Base-by-base conservation (phyloP, 2,797 vertebrate species). In the Scolopax rusticola region DNA sequence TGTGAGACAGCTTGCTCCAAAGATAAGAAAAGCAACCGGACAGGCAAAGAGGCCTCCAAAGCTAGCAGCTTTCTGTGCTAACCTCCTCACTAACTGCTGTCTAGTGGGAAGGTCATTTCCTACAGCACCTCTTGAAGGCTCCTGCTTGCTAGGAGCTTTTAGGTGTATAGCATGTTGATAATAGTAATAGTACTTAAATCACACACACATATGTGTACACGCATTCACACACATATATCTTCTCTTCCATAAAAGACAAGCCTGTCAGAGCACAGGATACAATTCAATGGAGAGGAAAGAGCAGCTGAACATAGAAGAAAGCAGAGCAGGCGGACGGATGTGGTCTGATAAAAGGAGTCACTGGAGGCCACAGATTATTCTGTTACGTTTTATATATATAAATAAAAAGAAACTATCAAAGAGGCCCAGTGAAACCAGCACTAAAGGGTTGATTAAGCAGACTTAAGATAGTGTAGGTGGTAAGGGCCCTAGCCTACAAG, bases 71-170 rank as follows among this genome's bases (percentile, higher is more conserved):
- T 92, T 73, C 93, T 92, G 84, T 92, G 47, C 33, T 80, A 69
- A 93, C 69, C 84, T 85, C 87, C 68, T 1, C 87, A 84, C 65
- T 56, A 48, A 89, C 38, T 0, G 4, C 57, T 56, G 60, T 64
- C 67, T 59, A 91, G 95, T 48, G 79, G 48, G 65, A 69, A 97
- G 82, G 73, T 91, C 7, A 38, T 87, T 87, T 95, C 92, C 78
- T 91, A 97, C 92, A 96, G 97, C 94, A 97, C 94, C 97, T 95
- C 86, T 69, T 93, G 93, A 97, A 94, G 93, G 92, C 94, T 95
- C 94, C 95, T 89, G 73, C 81, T 97, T 92, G 56, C 59, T 92
- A 87, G 91, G 90, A 93, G 88, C 89, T 97, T 96, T 97, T 97
- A 92, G 82, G 92, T 92, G 75, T 97, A 90, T 90, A 95, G 92